These are phyloP conservation scores for Chironomus tentans DNA, from an alignment of 2,888 invertebrate genomes.

Conservation along the genomic window DNA sequence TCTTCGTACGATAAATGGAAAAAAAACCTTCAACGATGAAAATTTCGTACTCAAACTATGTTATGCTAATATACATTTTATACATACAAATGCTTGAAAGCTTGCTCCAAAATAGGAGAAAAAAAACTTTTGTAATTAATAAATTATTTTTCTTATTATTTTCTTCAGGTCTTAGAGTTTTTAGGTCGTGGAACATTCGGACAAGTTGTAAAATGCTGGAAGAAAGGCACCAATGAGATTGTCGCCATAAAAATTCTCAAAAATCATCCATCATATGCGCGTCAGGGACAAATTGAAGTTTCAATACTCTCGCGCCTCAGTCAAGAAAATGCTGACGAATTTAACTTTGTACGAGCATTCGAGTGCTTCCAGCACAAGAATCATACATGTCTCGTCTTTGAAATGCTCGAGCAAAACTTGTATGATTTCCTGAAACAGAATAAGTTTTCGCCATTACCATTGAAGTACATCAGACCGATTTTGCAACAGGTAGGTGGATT, in stretches of 20 bases:
- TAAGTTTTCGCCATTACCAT: constrained; percentile 96
- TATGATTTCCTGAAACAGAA: constrained; percentile 99
- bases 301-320: constrained; percentile 86
- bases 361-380: constrained; percentile 99
- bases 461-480: constrained; percentile 97
- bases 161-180: constrained; percentile 86
- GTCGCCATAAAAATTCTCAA: constrained; percentile 99
- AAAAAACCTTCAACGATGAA: constrained; percentile 1
- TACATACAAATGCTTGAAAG: neutral
- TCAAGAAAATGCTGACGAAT: constrained; percentile 97
- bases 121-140: neutral
- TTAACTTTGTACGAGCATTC: constrained; percentile 99
- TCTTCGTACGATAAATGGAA: neutral
- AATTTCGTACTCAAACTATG: neutral
- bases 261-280: constrained; percentile 99
- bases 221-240: constrained; percentile 99
- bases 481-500: constrained; percentile 77
- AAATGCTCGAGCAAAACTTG: constrained; percentile 99
- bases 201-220: constrained; percentile 99
- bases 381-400: constrained; percentile 98
- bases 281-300: constrained; percentile 99
- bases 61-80: neutral
- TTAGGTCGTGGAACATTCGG: constrained; percentile 99
- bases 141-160: neutral
- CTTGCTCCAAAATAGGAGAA: neutral